Conservation (phyloP, 2,113 vertebrate species). For the Hemiscyllium ocellatum region DNA sequence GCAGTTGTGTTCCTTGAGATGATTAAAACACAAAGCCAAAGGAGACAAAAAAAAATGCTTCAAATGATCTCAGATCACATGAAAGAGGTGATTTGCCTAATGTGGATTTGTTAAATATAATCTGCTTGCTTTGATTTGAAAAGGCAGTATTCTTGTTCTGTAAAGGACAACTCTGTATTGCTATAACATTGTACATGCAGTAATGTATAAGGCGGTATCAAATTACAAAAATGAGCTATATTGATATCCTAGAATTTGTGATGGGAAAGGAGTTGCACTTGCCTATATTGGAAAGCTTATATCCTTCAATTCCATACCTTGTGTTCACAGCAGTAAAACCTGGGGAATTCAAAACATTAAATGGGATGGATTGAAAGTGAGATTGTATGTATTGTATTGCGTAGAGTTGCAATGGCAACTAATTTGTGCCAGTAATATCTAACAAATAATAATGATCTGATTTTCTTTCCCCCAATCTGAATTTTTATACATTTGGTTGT, state of each 20-base stretch:
- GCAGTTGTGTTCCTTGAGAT: constrained; percentile 37
- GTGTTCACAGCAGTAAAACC: neutral
- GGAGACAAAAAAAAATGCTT: constrained; percentile 5
- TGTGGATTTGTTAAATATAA: constrained; percentile 34
- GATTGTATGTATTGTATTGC: neutral
- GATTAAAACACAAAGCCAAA: constrained; percentile 36
- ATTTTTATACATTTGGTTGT: neutral
- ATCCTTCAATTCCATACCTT: neutral
- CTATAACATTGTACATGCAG: neutral
- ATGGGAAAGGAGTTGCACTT: neutral
- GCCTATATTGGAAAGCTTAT: neutral
- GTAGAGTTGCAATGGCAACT: neutral
- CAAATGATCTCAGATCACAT: constrained; percentile 36
- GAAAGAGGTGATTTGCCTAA: constrained; percentile 36
- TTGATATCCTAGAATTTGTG: constrained; percentile 17
- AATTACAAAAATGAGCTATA: neutral
- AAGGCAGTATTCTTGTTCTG: constrained; percentile 20
- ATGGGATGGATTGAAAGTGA: neutral
- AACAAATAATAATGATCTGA: neutral
- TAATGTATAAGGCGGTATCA: neutral
- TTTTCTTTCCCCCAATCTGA: neutral
- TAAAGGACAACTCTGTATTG: neutral
- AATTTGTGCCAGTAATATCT: neutral
- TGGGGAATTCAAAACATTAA: neutral
- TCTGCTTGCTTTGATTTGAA: constrained; percentile 24